Evolutionary conservation across 2,113 vertebrate genomes (phyloP), one percentile per base, ranked within the genome.

Genomic region (Natator depressus): DNA sequence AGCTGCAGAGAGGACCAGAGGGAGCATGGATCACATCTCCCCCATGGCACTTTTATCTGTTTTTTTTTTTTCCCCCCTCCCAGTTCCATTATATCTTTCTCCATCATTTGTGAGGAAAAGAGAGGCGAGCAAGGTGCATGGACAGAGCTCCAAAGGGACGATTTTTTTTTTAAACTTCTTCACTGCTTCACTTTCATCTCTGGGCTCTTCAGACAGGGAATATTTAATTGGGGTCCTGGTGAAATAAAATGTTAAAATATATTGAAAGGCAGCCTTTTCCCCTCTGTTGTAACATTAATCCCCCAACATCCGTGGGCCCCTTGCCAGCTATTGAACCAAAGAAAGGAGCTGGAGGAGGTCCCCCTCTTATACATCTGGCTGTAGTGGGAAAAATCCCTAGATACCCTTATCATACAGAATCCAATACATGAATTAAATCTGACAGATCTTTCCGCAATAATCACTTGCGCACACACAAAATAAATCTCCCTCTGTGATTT

Each of bases 211-310:
- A 95, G 93, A 89, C 93, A 94, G 82, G 94, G 96, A 80, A 84
- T 91, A 91, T 97, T 97, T 98, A 98, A 98, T 98, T 98, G 98
- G 97, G 97, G 95, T 95, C 62, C 95, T 93, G 93, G 91, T 97
- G 97, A 94, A 98, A 95, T 95, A 88, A 96, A 97, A 97, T 93
- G 97, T 95, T 81, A 38, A 93, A 95, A 91, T 85, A 62, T 93
- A 95, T 91, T 96, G 97, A 96, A 96, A 89, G 94, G 95, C 96
- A 96, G 93, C 89, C 85, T 95, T 97, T 97, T 96, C 88, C 94
- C 95, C 83, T 97, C 97, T 98, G 96, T 98, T 96, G 80, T 78
- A 69, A 86, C 82, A 93, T 90, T 97, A 98, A 98, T 98, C 98
- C 97, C 94, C 92, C 90, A 82, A 95, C 93, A 95, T 96, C 96